Percentiles rank a stretch among this genome's conserved stretches.
Conservation (phyloP, 2,113 vertebrate genomes). For the Oncorhynchus kisutch region DNA sequence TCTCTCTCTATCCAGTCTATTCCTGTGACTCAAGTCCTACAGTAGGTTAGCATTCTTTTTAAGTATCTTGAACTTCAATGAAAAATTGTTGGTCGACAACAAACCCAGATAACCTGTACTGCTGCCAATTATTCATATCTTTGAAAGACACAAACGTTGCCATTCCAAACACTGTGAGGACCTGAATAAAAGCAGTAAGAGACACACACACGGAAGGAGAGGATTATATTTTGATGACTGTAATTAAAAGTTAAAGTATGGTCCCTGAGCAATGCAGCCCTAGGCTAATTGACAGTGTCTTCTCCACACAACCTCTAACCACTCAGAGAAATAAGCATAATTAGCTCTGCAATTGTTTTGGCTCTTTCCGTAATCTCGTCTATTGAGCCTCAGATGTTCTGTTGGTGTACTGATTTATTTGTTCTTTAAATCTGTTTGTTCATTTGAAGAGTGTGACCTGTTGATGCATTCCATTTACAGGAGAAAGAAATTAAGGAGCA, state of each 20-base stretch:
- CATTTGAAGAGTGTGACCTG: neutral
- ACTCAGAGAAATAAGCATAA: conserved; percentile 10
- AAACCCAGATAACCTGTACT: neutral
- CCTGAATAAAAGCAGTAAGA: neutral
- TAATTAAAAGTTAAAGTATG: conserved; percentile 45
- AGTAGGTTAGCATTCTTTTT: no score
- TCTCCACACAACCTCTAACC: neutral
- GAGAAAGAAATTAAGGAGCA: no score
- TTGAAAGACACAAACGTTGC: no score
- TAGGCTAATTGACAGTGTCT: conserved; percentile 38
- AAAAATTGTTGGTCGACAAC: neutral
- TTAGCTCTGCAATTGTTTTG: conserved; percentile 10
- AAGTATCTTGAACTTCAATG: no score
- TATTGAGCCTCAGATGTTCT: conserved; percentile 20
- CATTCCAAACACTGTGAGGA: neutral
- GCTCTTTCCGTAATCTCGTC: conserved; percentile 17
- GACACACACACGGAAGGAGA: conserved; percentile 4
- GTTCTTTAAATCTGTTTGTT: neutral
- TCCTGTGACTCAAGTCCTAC: neutral
- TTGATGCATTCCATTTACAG: neutral
- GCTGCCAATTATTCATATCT: neutral
- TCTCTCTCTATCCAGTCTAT: conserved; percentile 1
- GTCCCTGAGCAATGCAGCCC: conserved; percentile 20
- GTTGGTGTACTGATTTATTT: conserved; percentile 4
- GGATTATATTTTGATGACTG: conserved; percentile 41